Percentiles rank a stretch among this genome's conserved stretches.
These are phyloP conservation scores for Hemitrygon akajei DNA, from an alignment of 2,797 vertebrate species.

Conservation along the genomic window DNA sequence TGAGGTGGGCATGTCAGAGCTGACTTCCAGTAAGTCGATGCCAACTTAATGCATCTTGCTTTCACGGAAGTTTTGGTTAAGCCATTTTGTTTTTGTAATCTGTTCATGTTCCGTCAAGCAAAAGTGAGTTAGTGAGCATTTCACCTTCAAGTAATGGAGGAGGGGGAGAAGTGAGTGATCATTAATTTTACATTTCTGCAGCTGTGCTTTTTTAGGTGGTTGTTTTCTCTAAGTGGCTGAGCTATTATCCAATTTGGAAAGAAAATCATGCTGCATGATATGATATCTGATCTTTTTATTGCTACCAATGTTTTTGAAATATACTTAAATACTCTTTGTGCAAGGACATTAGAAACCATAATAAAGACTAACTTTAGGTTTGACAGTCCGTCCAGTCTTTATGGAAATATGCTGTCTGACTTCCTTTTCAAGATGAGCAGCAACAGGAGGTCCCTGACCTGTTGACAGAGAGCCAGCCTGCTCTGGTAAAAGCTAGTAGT, in stretches of 20 bases:
- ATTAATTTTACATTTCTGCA: background rate
- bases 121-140: conserved; percentile 23
- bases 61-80: background rate
- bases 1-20: background rate
- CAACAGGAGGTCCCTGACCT: background rate
- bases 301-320: conserved; percentile 3
- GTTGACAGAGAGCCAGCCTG: background rate
- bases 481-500: background rate
- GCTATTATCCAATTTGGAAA: conserved; percentile 15
- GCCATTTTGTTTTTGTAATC: background rate
- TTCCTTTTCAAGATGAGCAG: background rate
- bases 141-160: background rate
- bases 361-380: background rate
- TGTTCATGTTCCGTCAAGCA: background rate
- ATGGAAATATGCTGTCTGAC: background rate
- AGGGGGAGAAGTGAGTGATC: background rate
- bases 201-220: background rate
- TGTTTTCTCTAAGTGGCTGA: background rate
- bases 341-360: background rate
- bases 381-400: background rate
- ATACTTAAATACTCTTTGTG: background rate
- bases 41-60: background rate
- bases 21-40: background rate
- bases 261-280: background rate
- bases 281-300: background rate